These are phyloP conservation scores for Erebia palarica DNA, from an alignment of 2,888 invertebrate species.

Conservation along the genomic window DNA sequence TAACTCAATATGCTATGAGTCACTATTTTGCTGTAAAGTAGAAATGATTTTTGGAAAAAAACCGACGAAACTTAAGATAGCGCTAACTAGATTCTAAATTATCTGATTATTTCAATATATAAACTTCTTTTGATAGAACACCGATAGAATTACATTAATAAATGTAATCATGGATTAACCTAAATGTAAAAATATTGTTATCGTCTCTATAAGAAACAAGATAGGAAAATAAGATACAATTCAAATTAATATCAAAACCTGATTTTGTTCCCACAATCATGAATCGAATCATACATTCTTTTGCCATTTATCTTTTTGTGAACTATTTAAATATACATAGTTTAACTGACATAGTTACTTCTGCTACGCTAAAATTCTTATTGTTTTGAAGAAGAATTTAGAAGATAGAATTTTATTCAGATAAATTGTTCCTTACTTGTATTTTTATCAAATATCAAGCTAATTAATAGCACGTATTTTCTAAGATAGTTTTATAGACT, in stretches of 20 bases:
- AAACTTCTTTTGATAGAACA: not conserved
- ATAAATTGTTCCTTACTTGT: too few species aligned
- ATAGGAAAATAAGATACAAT: not conserved
- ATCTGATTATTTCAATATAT: not conserved
- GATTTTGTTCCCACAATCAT: conserved; percentile 8
- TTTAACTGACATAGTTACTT: too few species aligned
- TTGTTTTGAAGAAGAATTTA: too few species aligned
- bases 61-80: too few species aligned
- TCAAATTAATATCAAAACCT: conserved; percentile 11
- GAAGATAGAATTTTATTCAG: too few species aligned
- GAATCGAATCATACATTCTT: not conserved
- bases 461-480: too few species aligned
- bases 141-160: not conserved
- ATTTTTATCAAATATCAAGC: too few species aligned
- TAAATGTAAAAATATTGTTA: conserved; percentile 1
- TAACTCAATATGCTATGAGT: too few species aligned
- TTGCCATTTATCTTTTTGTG: not conserved
- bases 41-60: too few species aligned
- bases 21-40: too few species aligned
- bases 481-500: too few species aligned
- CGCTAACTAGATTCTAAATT: not conserved
- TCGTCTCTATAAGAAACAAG: conserved; percentile 3
- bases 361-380: too few species aligned
- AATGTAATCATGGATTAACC: conserved; percentile 12
- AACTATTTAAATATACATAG: not conserved